Base-by-base conservation (phyloP, 2,797 vertebrate genomes). In the Oreochromis grahami region DNA sequence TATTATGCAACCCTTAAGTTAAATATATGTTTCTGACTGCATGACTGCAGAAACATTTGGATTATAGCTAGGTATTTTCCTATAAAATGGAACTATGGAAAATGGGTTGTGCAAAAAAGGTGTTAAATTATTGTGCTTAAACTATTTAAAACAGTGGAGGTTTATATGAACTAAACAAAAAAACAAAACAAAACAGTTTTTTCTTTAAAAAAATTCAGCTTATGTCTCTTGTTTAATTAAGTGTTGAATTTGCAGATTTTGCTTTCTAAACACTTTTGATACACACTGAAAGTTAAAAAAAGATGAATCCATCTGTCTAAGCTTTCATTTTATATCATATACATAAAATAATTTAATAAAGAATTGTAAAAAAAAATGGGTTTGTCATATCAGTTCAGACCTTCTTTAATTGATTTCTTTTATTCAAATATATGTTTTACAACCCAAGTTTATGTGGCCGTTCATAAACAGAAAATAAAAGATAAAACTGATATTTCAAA, bases 211-310 rank as follows among this genome's bases (percentile, higher is more conserved):
- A 21, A 21, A 21, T 29, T 29, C 53, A 0, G 53, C 26, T 5
- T 56, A 0, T 29, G 26, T 15, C 0, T 29, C 24, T 56, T 0
- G 2, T 29, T 55, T 55, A 55, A 55, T 29, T 0, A 56, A 29
- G 24, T 56, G 7, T 29, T 56, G 26, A 15, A 56, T 29, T 29
- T 29, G 7, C 53, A 56, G 26, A 56, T 56, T 29, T 56, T 56
- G 24, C 15, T 56, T 29, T 56, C 53, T 29, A 29, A 56, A 56
- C 14, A 0, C 53, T 29, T 56, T 56, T 56, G 7, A 56, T 56
- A 56, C 26, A 56, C 53, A 56, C 53, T 29, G 7, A 56, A 56
- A 56, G 13, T 24, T 56, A 24, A 32, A 32, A 32, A 36, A 36
- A 8, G 7, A 36, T 36, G 3, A 36, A 36, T 36, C 3, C 34